Evolutionary conservation across 1,140 invertebrate species (phyloP), one percentile per base, ranked within the genome.

Genomic region (Capitella teleta): DNA sequence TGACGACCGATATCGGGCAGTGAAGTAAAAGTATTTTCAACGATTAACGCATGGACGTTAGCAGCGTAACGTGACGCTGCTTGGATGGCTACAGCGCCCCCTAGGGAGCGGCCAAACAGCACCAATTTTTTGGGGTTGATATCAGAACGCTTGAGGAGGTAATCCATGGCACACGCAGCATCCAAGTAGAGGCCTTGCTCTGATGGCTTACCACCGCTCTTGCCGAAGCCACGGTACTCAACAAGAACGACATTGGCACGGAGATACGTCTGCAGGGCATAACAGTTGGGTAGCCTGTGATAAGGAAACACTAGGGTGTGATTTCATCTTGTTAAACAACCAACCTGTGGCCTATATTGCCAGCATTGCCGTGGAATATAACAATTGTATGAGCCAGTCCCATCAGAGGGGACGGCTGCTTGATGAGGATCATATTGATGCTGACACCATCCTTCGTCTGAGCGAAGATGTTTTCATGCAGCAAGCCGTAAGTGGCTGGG

Each of bases 11-110:
- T 92, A 56, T 90, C 87, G 24, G 87, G 87, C 68, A 96, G 87
- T 63, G 84, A 89, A 6, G 88, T 93, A 63, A 96, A 96, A 34
- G 90, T 93, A 66, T 96, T 96, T 74, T 96, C 91, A 25, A 95
- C 76, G 56, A 96, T 80, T 54, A 93, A 68, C 59, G 83, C 87
- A 79, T 84, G 83, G 51, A 93, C 81, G 73, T 59, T 52, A 25
- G 51, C 48, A 41, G 56, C 51, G 81, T 84, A 64, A 78, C 78
- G 34, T 40, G 80, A 79, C 14, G 84, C 84, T 54, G 92, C 75
- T 49, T 92, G 84, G 58, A 93, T 84, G 0, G 84, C 87, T 23
- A 93, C 82, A 16, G 86, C 87, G 36, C 86, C 87, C 61, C 85
- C 85, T 44, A 94, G 74, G 48, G 89, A 93, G 68, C 90, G 78